phyloP scores from a whole-genome alignment of 1,140 invertebrate genomes.

The Rhagoletis zephyria region DNA sequence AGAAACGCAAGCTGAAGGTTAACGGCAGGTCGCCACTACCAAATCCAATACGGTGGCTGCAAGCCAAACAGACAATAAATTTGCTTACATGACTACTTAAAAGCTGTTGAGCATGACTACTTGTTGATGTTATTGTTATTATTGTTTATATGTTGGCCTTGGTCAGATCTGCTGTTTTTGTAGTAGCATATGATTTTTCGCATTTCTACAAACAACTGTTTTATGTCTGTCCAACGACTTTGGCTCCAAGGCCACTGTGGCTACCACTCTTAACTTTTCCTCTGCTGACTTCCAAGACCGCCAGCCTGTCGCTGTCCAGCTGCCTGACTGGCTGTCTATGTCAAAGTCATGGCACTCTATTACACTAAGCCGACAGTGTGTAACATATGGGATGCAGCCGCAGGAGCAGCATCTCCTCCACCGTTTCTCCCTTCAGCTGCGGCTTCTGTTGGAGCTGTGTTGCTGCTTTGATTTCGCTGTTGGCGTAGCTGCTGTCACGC shows the following conservation, averaged over 20 bases:
- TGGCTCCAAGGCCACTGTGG: neutral
- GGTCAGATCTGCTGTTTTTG: neutral
- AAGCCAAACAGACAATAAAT: conserved; percentile 35
- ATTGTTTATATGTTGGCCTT: conserved; percentile 18
- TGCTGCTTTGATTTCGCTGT: neutral
- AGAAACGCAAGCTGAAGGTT: conserved; percentile 12
- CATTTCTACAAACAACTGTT: neutral
- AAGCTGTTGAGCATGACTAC: conserved; percentile 20
- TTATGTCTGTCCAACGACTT: neutral
- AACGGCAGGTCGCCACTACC: neutral
- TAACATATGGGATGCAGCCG: conserved; percentile 36
- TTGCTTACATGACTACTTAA: conserved; percentile 51
- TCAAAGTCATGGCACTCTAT: conserved; percentile 50
- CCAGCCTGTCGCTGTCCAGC: conserved; percentile 18
- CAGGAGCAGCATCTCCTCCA: no score
- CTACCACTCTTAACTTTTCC: conserved; percentile 10
- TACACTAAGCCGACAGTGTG: conserved; percentile 38
- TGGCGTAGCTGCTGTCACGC: conserved; percentile 3
- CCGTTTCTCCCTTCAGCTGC: no score
- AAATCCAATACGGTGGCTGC: conserved; percentile 33
- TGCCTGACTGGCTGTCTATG: conserved; percentile 30
- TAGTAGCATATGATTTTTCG: neutral
- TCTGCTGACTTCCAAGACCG: conserved; percentile 19
- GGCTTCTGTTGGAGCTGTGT: neutral
- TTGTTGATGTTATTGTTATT: conserved; percentile 14